These are phyloP conservation scores for Dermatemys mawii DNA, from an alignment of 2,113 vertebrate species.

Conservation along the genomic window DNA sequence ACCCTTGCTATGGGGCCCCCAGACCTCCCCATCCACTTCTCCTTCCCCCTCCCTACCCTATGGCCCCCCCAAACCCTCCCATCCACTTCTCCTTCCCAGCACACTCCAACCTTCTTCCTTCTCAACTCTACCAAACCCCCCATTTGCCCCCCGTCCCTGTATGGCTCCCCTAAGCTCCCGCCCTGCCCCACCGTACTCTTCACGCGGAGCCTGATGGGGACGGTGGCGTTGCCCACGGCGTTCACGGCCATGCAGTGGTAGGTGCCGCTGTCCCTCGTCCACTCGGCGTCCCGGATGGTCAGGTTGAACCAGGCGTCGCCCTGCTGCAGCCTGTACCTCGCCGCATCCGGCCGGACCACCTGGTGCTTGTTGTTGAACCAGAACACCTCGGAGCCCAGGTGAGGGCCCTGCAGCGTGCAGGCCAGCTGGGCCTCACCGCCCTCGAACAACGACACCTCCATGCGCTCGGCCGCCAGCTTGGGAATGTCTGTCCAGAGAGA, in stretches of 20 bases:
- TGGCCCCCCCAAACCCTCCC: neutral
- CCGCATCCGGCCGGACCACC: constrained; percentile 65
- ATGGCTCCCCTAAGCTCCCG: neutral
- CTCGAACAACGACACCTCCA: constrained; percentile 83
- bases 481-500: constrained; percentile 80
- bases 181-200: constrained; percentile 81
- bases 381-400: constrained; percentile 74
- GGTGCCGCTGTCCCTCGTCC: constrained; percentile 78
- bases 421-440: constrained; percentile 83
- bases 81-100: neutral
- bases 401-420: constrained; percentile 78
- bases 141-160: neutral
- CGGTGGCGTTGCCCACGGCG: constrained; percentile 84
- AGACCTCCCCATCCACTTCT: too few species aligned
- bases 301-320: constrained; percentile 82
- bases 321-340: constrained; percentile 81
- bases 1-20: too few species aligned
- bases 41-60: too few species aligned
- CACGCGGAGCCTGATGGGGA: constrained; percentile 81
- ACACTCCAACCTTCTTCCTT: neutral
- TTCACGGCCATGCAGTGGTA: constrained; percentile 87
- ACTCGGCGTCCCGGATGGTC: constrained; percentile 80
- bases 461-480: constrained; percentile 76
- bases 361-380: constrained; percentile 85
- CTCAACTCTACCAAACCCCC: neutral